Base-by-base conservation (phyloP, 2,797 vertebrate genomes). In the Gymnocypris eckloni region DNA sequence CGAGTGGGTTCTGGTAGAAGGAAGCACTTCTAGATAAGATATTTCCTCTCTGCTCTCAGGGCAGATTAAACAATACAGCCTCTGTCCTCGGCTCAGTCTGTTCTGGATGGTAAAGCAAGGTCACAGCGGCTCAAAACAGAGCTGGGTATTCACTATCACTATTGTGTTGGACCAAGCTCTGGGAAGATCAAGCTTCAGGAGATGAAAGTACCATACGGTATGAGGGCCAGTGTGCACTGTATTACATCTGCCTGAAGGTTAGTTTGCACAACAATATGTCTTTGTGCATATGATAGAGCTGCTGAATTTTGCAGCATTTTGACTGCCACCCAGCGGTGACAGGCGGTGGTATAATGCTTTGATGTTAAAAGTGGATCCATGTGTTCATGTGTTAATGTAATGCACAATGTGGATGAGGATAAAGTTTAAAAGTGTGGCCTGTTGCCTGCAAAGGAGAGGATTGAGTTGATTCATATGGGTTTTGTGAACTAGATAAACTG, bases 41-140 rank as follows among this genome's bases (percentile, higher is more conserved):
- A 85, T 91, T 91, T 89, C 77, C 75, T 88, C 86, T 80, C 18
- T 64, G 52, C 72, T 86, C 86, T 85, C 84, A 67, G 66, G 54
- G 50, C 73, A 79, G 86, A 86, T 79, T 77, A 87, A 84, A 87
- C 87, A 90, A 87, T 85, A 77, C 70, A 70, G 64, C 41, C 59
- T 82, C 77, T 81, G 75, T 90, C 84, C 79, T 85, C 66, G 50
- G 56, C 67, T 80, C 41, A 50, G 82, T 66, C 59, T 76, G 85
- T 59, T 85, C 66, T 41, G 59, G 59, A 83, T 76, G 73, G 82
- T 37, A 82, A 86, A 67, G 70, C 79, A 85, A 84, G 88, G 90
- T 90, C 83, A 87, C 64, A 22, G 70, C 3, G 50, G 73, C 41
- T 79, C 66, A 48, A 69, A 59, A 61, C 76, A 79, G 67, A 72